Evolutionary conservation across 2,888 invertebrate genomes (phyloP), one percentile per base, ranked within the genome.

Genomic region (Ganaspis brasiliensis): DNA sequence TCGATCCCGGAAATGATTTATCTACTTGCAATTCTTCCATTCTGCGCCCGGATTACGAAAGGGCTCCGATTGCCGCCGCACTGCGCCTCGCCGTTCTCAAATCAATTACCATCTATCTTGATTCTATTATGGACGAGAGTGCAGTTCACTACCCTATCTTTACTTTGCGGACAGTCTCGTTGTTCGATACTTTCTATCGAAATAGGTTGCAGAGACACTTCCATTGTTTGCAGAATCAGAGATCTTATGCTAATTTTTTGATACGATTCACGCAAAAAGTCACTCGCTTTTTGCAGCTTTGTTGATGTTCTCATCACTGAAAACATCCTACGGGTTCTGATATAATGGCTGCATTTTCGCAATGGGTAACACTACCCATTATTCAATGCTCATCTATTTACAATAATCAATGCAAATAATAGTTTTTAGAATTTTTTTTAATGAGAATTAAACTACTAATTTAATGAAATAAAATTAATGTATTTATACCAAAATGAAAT

Each of bases 1-100:
- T 83, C 85, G 85, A 81, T 81, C 82, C 70, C 78, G 63, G 82
- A 82, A 85, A 87, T 86, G 85, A 88, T 88, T 87, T 88, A 87
- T 87, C 84, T 79, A 79, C 76, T 74, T 8, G 74, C 78, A 76
- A 77, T 75, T 82, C 81, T 78, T 72, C 74, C 74, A 72, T 56
- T 16, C 55, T 12, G 35, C 21, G 37, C 1, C 12, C 37, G 37
- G 14, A 21, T 37, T 21, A 19, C 3, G n/a, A 40, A 45, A 40
- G 24, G 35, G 19, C 35, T 67, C 24, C 45, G 37, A 67, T 21
- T 24, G 40, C 63, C 21, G 40, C 40, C 52, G 52, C 52, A 19
- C 19, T 31, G 12, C 40, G 40, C 40, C 40, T 16, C 16, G 19
- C 8, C 77, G 73, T 71, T 77, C 83, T 75, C 79, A 76, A 83